Percentiles rank a stretch among this genome's conserved stretches.
Evolutionary conservation across 2,113 vertebrate genomes (phyloP).

Genomic region (Otolemur garnettii): DNA sequence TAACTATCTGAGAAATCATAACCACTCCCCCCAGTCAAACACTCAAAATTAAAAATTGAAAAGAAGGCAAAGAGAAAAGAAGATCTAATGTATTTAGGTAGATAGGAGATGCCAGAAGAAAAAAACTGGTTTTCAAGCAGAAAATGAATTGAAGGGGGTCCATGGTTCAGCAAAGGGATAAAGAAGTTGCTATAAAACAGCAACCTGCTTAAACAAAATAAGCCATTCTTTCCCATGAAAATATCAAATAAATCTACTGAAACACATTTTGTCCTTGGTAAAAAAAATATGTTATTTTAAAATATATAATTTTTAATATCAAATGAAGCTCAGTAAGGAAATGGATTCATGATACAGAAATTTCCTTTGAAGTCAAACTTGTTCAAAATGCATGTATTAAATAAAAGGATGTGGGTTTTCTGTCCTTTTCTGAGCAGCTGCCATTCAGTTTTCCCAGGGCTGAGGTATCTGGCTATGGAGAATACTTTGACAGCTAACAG

Average conservation of each 20-base stretch:
- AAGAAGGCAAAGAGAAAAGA: neutral
- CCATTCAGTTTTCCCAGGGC: neutral
- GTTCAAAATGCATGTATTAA: slow-evolving; percentile 48
- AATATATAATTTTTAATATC: slow-evolving; percentile 14
- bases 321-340: neutral
- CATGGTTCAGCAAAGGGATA: neutral
- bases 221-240: neutral
- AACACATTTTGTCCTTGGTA: slow-evolving; percentile 19
- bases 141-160: neutral
- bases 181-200: neutral
- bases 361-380: slow-evolving; percentile 40
- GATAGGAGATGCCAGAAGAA: neutral
- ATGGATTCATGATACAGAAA: neutral
- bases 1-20: neutral
- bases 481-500: slow-evolving; percentile 1
- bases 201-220: neutral
- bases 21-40: neutral
- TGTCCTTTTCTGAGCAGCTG: neutral
- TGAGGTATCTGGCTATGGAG: neutral
- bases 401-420: neutral
- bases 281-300: slow-evolving; percentile 13
- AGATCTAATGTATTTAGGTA: neutral
- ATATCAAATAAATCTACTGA: slow-evolving; percentile 25
- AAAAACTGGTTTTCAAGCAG: neutral
- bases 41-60: neutral